Evolutionary conservation across 2,888 invertebrate species (phyloP).

Genomic region (Aphodius sticticus): DNA sequence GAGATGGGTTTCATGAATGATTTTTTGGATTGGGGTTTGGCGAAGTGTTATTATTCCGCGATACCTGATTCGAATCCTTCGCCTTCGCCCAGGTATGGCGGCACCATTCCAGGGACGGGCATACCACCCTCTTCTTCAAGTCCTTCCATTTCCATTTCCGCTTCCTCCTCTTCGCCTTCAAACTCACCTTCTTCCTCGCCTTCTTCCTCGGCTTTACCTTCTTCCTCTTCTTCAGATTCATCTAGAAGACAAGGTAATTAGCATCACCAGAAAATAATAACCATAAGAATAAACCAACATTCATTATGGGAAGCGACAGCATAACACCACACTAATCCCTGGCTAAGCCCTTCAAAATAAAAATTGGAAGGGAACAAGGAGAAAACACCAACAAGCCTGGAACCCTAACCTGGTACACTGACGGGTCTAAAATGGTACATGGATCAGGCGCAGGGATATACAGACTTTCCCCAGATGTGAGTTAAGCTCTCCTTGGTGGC

Average conservation of each 20-base stretch:
- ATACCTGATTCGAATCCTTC: background rate
- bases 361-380: too few species aligned
- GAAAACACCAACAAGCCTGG: too few species aligned
- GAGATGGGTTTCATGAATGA: background rate
- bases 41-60: background rate
- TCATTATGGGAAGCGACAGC: too few species aligned
- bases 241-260: constrained; percentile 1
- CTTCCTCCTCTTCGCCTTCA: constrained; percentile 9
- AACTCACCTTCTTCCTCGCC: constrained; percentile 15
- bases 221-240: constrained; percentile 26
- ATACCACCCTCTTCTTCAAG: constrained; percentile 22
- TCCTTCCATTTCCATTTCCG: constrained; percentile 27
- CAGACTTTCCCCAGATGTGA: too few species aligned
- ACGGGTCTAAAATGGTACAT: too few species aligned
- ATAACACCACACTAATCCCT: background rate
- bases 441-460: too few species aligned
- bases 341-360: background rate
- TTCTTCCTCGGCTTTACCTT: constrained; percentile 1
- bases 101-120: background rate
- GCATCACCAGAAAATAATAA: background rate
- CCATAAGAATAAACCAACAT: too few species aligned
- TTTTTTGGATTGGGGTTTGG: background rate
- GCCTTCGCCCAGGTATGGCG: background rate
- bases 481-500: too few species aligned
- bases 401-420: too few species aligned